phyloP scores from a whole-genome alignment of 1,140 invertebrate genomes.

The Eumaeus atala region DNA sequence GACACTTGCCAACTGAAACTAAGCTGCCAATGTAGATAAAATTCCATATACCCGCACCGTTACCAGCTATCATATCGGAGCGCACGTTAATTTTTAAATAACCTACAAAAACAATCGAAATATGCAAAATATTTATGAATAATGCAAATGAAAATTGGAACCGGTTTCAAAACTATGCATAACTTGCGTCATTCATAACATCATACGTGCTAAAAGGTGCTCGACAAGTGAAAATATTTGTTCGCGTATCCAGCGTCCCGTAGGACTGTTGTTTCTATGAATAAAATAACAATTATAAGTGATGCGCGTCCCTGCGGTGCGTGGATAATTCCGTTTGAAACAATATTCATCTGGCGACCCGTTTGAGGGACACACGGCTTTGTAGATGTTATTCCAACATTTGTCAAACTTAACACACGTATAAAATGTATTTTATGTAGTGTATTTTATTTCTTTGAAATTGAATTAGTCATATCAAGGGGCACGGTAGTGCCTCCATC shows the following conservation, averaged over 20 bases:
- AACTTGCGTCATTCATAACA: constrained; percentile 37
- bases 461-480: too few species aligned
- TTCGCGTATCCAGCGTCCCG: constrained; percentile 56
- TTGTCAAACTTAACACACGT: too few species aligned
- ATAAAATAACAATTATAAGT: constrained; percentile 75
- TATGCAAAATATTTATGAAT: not conserved
- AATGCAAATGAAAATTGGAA: not conserved
- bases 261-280: constrained; percentile 70
- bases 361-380: constrained; percentile 35
- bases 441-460: too few species aligned
- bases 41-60: too few species aligned
- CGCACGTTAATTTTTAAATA: too few species aligned
- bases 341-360: constrained; percentile 69
- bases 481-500: too few species aligned
- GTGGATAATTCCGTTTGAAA: constrained; percentile 71
- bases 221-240: constrained; percentile 64
- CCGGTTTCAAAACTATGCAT: not conserved
- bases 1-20: too few species aligned
- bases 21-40: too few species aligned
- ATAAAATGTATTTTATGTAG: too few species aligned
- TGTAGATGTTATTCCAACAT: not conserved
- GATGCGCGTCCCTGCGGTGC: constrained; percentile 55
- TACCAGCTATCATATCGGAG: too few species aligned
- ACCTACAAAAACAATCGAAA: too few species aligned
- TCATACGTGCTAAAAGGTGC: constrained; percentile 54